These are phyloP conservation scores for Cosmopolites sordidus DNA, from an alignment of 2,888 invertebrate genomes.

Conservation along the genomic window DNA sequence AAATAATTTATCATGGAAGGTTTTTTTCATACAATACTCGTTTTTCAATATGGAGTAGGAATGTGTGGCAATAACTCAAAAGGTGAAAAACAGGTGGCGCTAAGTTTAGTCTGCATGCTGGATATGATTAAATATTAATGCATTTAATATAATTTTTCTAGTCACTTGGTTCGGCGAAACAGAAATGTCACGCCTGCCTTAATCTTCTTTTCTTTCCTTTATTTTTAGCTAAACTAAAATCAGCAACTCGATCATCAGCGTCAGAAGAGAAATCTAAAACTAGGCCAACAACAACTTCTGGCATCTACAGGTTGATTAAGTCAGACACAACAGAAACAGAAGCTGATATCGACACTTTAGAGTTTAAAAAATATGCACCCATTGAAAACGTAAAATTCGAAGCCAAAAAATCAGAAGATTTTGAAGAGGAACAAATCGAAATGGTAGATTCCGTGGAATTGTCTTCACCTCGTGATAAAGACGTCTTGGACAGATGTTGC, in stretches of 20 bases:
- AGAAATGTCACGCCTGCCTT: too few relatives aligned
- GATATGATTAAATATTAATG: too few relatives aligned
- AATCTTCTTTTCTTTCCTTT: too few relatives aligned
- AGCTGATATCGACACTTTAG: neutral
- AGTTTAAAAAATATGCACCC: conserved; percentile 9
- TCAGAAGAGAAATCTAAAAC: neutral
- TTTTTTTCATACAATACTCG: too few relatives aligned
- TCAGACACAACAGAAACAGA: conserved; percentile 5
- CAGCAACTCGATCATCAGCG: neutral
- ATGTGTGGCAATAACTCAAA: too few relatives aligned
- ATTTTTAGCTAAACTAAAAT: conserved; percentile 9
- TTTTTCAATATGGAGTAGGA: too few relatives aligned
- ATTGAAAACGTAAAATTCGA: conserved; percentile 20
- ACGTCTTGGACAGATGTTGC: conserved; percentile 30
- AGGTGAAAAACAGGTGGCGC: too few relatives aligned
- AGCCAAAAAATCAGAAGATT: conserved; percentile 7
- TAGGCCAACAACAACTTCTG: conserved; percentile 15
- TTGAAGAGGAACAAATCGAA: conserved; percentile 1
- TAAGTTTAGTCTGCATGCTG: too few relatives aligned
- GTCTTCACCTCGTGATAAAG: neutral
- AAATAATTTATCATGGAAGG: too few relatives aligned
- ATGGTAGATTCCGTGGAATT: neutral
- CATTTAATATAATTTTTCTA: too few relatives aligned
- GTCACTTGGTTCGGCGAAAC: too few relatives aligned
- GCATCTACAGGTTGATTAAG: conserved; percentile 2